Base-by-base conservation (phyloP, 2,888 invertebrate species). In the Protonemura montana region DNA sequence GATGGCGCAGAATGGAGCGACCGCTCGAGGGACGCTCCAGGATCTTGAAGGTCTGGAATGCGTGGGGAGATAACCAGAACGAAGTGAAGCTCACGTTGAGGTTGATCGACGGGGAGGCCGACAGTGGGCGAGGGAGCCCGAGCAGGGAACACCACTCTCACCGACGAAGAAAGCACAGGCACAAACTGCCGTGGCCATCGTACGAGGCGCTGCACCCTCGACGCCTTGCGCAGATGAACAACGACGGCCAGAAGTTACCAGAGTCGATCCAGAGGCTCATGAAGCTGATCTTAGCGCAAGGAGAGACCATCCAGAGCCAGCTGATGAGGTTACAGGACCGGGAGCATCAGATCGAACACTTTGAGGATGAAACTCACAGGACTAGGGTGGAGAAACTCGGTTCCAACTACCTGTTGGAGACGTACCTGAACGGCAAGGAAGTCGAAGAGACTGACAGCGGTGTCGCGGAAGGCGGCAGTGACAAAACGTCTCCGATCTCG, bases 1-100 rank as follows among this genome's bases (percentile, higher is more conserved):
- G 95, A 90, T 95, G 96, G 96, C 92, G 96, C 90, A 95, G 95
- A 89, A 95, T 97, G 87, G 96, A 95, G 91, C 94, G 94, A 89
- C 95, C 94, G 85, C 91, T 95, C 88, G 95, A 94, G 86, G 94
- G 95, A 41, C 94, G 95, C 89, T 95, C 95, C 84, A 94, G 94
- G 87, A 95, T 97, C 88, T 92, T 96, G 87, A 95, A 96, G 89
- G 95, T 97, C 85, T 94, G 96, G 93, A 95, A 95, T 87, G 95
- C 96, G 30, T 97, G 97, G 97, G 96, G 96, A 86, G 93, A 94
- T 89, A 94, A 94, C 87, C 93, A 94, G 91, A 92, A 93, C 89
- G 94, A 95, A 91, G 88, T 92, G 59, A 92, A 92, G 89, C 91
- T 92, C 85, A 92, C 92, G 16, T 89, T 92, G 87, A 89, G 91